A percentile compares a stretch with the other conserved stretches of the same genome.
phyloP scores from a whole-genome alignment of 2,113 vertebrate genomes.

The Lota lota region DNA sequence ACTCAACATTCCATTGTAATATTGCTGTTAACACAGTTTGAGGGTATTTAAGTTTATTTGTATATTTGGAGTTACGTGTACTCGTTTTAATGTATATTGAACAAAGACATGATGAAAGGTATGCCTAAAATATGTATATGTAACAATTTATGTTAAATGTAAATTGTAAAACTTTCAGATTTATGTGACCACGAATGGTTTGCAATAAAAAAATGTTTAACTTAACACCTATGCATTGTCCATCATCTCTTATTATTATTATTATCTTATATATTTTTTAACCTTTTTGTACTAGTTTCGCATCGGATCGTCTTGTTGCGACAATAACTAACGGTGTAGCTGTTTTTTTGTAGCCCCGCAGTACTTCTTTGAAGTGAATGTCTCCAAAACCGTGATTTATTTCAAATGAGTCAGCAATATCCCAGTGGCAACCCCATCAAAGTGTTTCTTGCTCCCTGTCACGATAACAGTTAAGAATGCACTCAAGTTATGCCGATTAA shows the following conservation, averaged over 20 bases:
- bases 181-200: conserved; percentile 89
- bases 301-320: background rate
- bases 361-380: too few relatives aligned
- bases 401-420: background rate
- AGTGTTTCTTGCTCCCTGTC: background rate
- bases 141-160: conserved; percentile 90
- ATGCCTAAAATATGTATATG: conserved; percentile 77
- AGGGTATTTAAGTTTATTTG: conserved; percentile 89
- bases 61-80: conserved; percentile 88
- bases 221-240: conserved; percentile 53
- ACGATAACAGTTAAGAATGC: conserved; percentile 4
- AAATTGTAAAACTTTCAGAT: conserved; percentile 91
- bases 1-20: conserved; percentile 85
- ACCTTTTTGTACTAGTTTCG: background rate
- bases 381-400: too few relatives aligned
- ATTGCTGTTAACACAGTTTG: conserved; percentile 84
- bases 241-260: background rate
- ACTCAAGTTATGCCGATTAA: background rate
- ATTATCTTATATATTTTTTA: background rate
- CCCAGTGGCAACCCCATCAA: background rate
- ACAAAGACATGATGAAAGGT: conserved; percentile 72
- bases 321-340: too few relatives aligned
- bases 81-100: conserved; percentile 95
- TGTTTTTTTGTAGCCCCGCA: too few relatives aligned
- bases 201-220: conserved; percentile 90